Percentiles rank a stretch among this genome's conserved stretches.
These are phyloP conservation scores for Cerastis leucographa DNA, from an alignment of 2,888 invertebrate genomes.

Conservation along the genomic window DNA sequence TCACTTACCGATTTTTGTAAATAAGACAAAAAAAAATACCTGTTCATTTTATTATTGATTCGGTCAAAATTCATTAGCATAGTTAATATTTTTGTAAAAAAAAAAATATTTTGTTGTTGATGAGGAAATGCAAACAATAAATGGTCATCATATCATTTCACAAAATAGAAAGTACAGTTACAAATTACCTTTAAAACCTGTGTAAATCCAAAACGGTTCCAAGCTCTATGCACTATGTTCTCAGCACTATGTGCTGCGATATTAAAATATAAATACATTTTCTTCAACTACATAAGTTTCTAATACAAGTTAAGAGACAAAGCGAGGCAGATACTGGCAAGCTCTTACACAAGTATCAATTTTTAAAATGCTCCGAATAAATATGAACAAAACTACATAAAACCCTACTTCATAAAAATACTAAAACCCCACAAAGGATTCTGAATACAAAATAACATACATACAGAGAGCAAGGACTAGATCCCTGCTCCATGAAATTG, in stretches of 20 bases:
- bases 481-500: constrained; percentile 40
- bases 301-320: not conserved
- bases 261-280: not conserved
- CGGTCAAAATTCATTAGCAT: no score
- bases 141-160: not conserved
- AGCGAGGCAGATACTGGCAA: not conserved
- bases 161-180: not conserved
- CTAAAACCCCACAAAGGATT: not conserved
- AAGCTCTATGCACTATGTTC: no score
- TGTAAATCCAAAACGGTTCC: not conserved
- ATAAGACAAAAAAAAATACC: no score
- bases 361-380: not conserved
- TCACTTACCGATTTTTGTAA: no score
- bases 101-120: not conserved
- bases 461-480: constrained; percentile 30
- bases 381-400: not conserved
- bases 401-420: not conserved
- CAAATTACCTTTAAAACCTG: not conserved
- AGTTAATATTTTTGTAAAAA: no score
- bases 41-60: no score
- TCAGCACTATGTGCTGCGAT: no score
- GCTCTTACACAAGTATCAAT: not conserved
- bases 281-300: not conserved
- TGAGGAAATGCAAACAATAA: not conserved
- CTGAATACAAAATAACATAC: constrained; percentile 37